phyloP scores from a whole-genome alignment of 2,113 vertebrate species.

The Perognathus longimembris region DNA sequence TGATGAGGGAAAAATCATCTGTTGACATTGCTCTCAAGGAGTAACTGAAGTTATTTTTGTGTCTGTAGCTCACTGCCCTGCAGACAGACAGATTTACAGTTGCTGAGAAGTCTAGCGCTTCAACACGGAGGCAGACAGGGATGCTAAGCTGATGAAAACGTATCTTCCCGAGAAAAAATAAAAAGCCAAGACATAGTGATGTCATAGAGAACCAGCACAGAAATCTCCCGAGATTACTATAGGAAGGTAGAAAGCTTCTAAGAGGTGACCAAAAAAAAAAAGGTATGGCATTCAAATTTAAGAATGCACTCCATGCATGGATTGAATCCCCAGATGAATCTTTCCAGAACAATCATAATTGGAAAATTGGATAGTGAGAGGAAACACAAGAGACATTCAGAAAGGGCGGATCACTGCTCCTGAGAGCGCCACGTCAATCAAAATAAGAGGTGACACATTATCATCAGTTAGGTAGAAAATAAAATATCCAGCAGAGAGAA shows the following conservation, averaged over 20 bases:
- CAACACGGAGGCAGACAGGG: neutral
- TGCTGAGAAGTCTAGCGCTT: conserved; percentile 54
- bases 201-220: neutral
- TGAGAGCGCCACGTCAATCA: neutral
- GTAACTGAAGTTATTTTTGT: conserved; percentile 33
- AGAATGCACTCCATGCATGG: neutral
- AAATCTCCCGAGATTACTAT: conserved; percentile 37
- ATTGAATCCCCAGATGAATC: neutral
- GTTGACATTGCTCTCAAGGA: conserved; percentile 26
- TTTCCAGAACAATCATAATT: neutral
- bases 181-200: conserved; percentile 25
- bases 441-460: conserved; percentile 32
- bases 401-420: neutral
- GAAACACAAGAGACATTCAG: neutral
- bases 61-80: neutral
- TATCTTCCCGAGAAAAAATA: conserved; percentile 7
- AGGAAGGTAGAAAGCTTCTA: neutral
- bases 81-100: neutral
- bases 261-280: conserved; percentile 50
- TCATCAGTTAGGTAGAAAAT: conserved; percentile 46
- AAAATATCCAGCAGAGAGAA: conserved; percentile 21
- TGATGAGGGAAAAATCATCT: conserved; percentile 24
- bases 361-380: conserved; percentile 22
- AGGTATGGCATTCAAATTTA: conserved; percentile 40
- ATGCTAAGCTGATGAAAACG: conserved; percentile 50